Conservation (phyloP, 2,113 vertebrate genomes). For the Rhinopomastus cyanomelas region DNA sequence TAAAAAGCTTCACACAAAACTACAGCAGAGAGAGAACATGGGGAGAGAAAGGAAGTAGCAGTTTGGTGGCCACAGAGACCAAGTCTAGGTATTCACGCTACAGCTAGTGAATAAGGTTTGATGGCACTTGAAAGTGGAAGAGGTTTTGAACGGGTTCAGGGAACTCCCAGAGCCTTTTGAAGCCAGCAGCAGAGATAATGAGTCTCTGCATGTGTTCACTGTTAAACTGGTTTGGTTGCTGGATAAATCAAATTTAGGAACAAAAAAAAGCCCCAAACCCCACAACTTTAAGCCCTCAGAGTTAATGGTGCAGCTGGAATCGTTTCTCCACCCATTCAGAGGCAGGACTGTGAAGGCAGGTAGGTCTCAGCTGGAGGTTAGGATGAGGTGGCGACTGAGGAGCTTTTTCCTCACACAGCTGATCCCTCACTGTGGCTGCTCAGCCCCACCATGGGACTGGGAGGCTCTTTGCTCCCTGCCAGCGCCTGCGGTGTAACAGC, state of each 20-base stretch:
- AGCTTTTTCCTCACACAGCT: neutral
- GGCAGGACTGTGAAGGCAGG: neutral
- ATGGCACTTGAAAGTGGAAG: slow-evolving; percentile 9
- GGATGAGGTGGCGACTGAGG: neutral
- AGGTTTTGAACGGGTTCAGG: neutral
- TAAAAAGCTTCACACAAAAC: neutral
- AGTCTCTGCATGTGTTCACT: neutral
- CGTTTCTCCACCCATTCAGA: neutral
- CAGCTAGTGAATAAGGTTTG: neutral
- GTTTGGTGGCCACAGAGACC: neutral
- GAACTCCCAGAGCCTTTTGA: slow-evolving; percentile 4
- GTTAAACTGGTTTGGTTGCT: neutral
- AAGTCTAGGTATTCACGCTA: neutral
- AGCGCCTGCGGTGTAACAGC: neutral
- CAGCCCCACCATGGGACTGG: fast-evolving
- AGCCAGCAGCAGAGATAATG: slow-evolving; percentile 7
- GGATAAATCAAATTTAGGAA: neutral
- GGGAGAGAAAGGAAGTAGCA: neutral
- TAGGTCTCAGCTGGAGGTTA: neutral
- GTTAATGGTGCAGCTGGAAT: neutral
- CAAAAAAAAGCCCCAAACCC: neutral
- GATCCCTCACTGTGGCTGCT: neutral
- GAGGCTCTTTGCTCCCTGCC: neutral
- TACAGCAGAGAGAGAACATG: neutral
- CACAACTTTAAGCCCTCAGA: neutral